Evolutionary conservation across 2,888 invertebrate genomes (phyloP).

Genomic region (Plagodis pulveraria): DNA sequence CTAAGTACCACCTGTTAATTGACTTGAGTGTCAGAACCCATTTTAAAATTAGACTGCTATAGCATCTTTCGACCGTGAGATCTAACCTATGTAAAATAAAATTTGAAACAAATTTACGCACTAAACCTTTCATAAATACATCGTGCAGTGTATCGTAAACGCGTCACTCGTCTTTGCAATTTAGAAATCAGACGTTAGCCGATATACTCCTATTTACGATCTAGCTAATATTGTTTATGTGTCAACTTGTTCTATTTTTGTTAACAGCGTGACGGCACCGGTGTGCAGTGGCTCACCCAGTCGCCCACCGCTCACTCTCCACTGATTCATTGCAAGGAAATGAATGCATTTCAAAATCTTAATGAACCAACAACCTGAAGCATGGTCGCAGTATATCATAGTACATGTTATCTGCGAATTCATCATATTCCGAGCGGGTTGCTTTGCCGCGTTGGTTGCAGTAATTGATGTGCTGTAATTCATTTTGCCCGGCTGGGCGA

Average conservation of each 20-base stretch:
- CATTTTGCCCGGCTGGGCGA: constrained; percentile 18
- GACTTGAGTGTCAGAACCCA: no score
- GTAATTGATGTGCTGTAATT: constrained; percentile 34
- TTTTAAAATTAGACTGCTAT: no score
- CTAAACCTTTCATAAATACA: no score
- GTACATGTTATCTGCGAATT: constrained; percentile 33
- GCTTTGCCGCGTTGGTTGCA: constrained; percentile 19
- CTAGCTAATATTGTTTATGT: constrained; percentile 77
- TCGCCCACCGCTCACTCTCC: constrained; percentile 32
- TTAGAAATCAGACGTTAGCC: constrained; percentile 41
- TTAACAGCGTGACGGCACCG: constrained; percentile 51
- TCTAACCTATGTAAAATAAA: no score
- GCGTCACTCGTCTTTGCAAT: constrained; percentile 34
- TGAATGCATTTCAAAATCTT: constrained; percentile 61
- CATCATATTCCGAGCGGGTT: constrained; percentile 28
- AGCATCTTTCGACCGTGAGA: no score
- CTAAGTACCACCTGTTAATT: no score
- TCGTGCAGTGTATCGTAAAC: constrained; percentile 16
- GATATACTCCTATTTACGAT: constrained; percentile 64
- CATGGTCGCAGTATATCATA: constrained; percentile 31
- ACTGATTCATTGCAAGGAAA: constrained; percentile 71
- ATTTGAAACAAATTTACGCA: no score
- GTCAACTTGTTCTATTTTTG: constrained; percentile 79
- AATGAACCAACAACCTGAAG: constrained; percentile 44
- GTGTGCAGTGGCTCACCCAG: constrained; percentile 14